Conservation (phyloP, 2,797 vertebrate species). For the Gouania willdenowi region DNA sequence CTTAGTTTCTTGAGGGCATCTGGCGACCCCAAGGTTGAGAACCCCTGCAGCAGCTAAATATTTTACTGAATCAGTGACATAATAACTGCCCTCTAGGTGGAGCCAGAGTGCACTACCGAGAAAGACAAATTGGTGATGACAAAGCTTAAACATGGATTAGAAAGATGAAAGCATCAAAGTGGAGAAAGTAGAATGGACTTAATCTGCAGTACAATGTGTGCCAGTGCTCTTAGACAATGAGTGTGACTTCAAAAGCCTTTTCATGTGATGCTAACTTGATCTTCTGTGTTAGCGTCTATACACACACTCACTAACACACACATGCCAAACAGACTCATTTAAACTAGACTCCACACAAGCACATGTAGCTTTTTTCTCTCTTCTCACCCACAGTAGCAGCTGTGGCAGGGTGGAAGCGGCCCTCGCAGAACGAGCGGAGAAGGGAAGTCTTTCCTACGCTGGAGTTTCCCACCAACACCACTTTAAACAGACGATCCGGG, state of each 20-base stretch:
- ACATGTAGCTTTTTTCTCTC: no score
- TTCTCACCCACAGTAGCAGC: conserved; percentile 88
- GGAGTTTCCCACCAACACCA: conserved; percentile 90
- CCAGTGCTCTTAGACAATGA: conserved; percentile 32
- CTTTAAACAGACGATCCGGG: conserved; percentile 88
- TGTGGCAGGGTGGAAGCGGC: conserved; percentile 76
- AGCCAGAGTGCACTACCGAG: neutral
- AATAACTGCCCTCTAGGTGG: conserved; percentile 21
- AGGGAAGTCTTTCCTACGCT: conserved; percentile 93
- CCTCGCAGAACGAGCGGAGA: conserved; percentile 86
- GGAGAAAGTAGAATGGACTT: conserved; percentile 45
- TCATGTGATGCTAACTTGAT: conserved; percentile 65
- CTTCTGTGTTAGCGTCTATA: conserved; percentile 5
- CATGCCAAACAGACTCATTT: neutral
- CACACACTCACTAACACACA: neutral
- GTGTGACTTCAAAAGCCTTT: conserved; percentile 64
- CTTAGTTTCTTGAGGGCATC: no score
- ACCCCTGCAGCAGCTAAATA: no score
- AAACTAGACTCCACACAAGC: neutral
- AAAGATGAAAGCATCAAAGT: conserved; percentile 46
- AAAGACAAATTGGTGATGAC: conserved; percentile 8
- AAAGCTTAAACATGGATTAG: conserved; percentile 5
- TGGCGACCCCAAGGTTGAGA: no score
- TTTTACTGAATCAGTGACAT: no score
- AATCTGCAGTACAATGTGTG: conserved; percentile 62